These are phyloP conservation scores for Dexiosoma caninum DNA, from an alignment of 2,888 invertebrate species.

Conservation along the genomic window DNA sequence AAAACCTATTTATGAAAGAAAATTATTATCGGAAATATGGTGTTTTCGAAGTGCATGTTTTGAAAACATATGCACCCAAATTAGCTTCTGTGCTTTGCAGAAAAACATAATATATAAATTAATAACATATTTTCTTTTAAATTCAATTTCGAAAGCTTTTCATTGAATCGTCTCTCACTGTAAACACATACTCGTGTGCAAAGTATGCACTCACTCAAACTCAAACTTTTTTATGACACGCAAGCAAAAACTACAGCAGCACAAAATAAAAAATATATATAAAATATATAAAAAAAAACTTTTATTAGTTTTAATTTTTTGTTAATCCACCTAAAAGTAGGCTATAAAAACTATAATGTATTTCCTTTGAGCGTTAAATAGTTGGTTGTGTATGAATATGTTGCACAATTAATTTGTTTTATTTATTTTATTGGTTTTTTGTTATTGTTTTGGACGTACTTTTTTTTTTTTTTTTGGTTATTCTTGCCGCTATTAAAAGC, in stretches of 20 bases:
- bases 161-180: no score
- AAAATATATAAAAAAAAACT: conserved; percentile 28
- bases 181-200: no score
- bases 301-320: conserved; percentile 13
- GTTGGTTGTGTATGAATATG: conserved; percentile 2
- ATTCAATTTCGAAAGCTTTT: no score
- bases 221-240: conserved; percentile 29
- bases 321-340: conserved; percentile 61
- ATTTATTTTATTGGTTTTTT: background rate
- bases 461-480: no score
- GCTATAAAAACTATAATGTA: conserved; percentile 56
- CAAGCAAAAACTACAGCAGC: conserved; percentile 4
- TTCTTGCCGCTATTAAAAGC: background rate
- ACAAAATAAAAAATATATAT: background rate
- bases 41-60: no score
- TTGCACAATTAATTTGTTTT: background rate
- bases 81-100: no score
- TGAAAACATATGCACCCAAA: no score
- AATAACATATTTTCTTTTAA: no score
- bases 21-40: no score
- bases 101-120: no score
- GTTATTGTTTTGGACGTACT: no score
- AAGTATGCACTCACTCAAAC: background rate
- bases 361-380: conserved; percentile 23
- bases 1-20: no score